A percentile compares a stretch with the other conserved stretches of the same genome.
Conservation (phyloP, 2,113 vertebrate species). For the Amazona guildingii region DNA sequence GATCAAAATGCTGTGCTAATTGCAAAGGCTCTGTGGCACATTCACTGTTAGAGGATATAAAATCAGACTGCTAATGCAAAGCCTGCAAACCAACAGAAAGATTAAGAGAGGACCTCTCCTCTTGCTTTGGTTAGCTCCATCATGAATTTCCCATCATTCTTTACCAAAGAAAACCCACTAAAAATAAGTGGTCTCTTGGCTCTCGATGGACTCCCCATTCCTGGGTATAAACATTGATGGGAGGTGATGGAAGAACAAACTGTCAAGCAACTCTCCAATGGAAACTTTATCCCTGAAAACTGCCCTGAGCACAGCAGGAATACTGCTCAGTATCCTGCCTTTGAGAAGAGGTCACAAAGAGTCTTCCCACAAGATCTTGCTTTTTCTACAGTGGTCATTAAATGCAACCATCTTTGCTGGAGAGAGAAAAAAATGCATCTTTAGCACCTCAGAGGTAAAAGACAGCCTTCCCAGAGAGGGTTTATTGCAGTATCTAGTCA, state of each 20-base stretch:
- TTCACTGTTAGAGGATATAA: not conserved
- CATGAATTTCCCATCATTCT: not conserved
- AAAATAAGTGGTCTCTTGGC: not conserved
- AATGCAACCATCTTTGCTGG: not conserved
- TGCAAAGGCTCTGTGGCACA: fast-evolving
- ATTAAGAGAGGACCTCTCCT: fast-evolving
- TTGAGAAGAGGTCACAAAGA: not conserved
- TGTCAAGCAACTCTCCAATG: not conserved
- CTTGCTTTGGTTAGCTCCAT: not conserved
- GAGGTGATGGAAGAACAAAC: constrained; percentile 14
- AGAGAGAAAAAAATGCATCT: not conserved
- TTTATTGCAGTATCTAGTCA: not conserved
- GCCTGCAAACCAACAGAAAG: not conserved
- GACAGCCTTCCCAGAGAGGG: not conserved
- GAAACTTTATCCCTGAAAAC: constrained; percentile 28
- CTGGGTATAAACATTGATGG: not conserved
- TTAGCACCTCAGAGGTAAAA: not conserved
- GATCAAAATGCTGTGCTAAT: fast-evolving
- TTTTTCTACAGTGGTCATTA: not conserved
- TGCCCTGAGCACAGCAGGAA: constrained; percentile 17
- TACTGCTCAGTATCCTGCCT: not conserved
- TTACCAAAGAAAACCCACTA: not conserved
- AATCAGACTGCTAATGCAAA: not conserved
- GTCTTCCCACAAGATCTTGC: not conserved
- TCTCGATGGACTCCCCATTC: not conserved